A percentile compares a stretch with the other conserved stretches of the same genome.
Evolutionary conservation across 2,888 invertebrate genomes (phyloP).

Genomic region (Eudasyphora cyanicolor): DNA sequence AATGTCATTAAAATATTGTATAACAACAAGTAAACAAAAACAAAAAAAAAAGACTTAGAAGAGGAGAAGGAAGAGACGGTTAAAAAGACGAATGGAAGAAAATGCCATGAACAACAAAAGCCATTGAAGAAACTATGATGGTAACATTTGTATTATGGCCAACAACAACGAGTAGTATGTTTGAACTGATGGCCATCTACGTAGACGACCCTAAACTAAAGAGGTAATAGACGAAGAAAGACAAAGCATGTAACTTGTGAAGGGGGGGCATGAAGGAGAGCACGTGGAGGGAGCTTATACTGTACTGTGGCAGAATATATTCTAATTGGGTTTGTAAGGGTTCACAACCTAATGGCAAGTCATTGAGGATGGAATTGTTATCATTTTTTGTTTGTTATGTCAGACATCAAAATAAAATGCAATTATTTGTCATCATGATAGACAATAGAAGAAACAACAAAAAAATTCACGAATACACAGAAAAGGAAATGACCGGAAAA

Average conservation of each 20-base stretch:
- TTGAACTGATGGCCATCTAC: not conserved
- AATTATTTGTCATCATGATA: too few relatives aligned
- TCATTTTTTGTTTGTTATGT: not conserved
- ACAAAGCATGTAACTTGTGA: not conserved
- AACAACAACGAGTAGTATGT: too few relatives aligned
- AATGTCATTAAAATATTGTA: slow-evolving; percentile 25
- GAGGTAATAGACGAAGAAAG: not conserved
- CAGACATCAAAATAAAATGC: not conserved
- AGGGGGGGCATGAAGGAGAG: not conserved
- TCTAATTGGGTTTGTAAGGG: not conserved
- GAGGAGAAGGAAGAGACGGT: not conserved
- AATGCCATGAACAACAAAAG: not conserved
- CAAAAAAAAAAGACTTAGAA: not conserved
- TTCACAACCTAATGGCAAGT: not conserved
- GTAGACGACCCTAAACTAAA: not conserved
- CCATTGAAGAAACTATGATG: not conserved
- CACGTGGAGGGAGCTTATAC: not conserved
- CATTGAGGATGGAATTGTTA: not conserved
- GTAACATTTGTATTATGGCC: too few relatives aligned
- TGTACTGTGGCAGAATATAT: not conserved
- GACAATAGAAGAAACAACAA: not conserved
- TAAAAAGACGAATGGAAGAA: too few relatives aligned
- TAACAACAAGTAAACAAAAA: slow-evolving; percentile 10
- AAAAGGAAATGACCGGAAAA: not conserved
- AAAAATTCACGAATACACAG: too few relatives aligned